Percentiles rank a stretch among this genome's conserved stretches.
phyloP scores from a whole-genome alignment of 2,113 vertebrate species.

The Phycodurus eques region DNA sequence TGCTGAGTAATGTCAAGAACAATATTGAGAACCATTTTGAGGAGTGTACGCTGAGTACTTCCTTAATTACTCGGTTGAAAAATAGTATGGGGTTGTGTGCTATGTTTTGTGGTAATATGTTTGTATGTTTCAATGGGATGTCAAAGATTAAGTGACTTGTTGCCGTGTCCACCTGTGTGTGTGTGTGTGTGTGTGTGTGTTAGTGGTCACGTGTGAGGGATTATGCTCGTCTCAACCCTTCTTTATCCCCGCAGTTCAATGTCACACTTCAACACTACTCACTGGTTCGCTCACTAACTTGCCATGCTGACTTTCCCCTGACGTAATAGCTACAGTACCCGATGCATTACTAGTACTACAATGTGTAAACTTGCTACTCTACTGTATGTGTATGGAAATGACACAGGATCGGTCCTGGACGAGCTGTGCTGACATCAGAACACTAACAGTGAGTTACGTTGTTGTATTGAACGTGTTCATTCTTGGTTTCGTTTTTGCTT shows the following conservation, averaged over 20 bases:
- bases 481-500: neutral
- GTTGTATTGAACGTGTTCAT: neutral
- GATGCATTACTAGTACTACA: neutral
- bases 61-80: neutral
- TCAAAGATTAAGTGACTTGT: neutral
- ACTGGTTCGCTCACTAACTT: neutral
- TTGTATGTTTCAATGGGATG: neutral
- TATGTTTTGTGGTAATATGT: neutral
- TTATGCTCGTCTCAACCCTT: conserved; percentile 63
- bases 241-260: conserved; percentile 54
- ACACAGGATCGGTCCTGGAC: neutral
- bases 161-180: neutral
- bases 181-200: neutral
- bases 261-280: neutral
- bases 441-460: neutral
- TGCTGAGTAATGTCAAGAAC: too few relatives aligned
- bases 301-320: neutral
- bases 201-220: conserved; percentile 51
- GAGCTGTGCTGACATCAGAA: neutral
- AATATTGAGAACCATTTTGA: too few relatives aligned
- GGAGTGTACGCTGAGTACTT: too few relatives aligned
- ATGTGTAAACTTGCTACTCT: neutral
- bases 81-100: neutral
- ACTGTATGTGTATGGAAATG: neutral
- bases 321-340: neutral